Conservation (phyloP, 1,140 invertebrate species). For the Zaprionus ornatus region DNA sequence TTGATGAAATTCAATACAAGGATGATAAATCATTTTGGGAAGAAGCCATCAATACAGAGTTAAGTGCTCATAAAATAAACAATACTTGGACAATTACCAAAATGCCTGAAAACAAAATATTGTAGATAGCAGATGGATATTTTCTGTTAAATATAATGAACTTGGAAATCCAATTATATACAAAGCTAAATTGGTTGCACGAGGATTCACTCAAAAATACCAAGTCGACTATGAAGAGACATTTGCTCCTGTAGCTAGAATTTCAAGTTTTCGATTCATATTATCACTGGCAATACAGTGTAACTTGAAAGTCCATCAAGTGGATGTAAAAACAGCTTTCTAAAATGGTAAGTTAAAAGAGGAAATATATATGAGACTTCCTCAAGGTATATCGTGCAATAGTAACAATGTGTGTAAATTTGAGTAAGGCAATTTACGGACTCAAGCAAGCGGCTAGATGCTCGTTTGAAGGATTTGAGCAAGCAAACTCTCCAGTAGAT, state of each 20-base stretch:
- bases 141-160: conserved; percentile 26
- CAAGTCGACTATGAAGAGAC: conserved; percentile 78
- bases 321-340: conserved; percentile 83
- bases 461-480: conserved; percentile 13
- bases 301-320: conserved; percentile 68
- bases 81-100: background rate
- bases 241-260: conserved; percentile 31
- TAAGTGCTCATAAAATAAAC: conserved; percentile 10
- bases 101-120: no score
- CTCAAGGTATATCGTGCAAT: conserved; percentile 61
- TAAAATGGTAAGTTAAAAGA: conserved; percentile 82
- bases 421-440: conserved; percentile 48
- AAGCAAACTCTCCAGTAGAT: conserved; percentile 61
- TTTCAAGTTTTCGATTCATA: conserved; percentile 31
- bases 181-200: conserved; percentile 83
- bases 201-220: conserved; percentile 81
- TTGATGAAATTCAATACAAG: conserved; percentile 63
- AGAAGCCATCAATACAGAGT: conserved; percentile 49
- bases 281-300: conserved; percentile 43
- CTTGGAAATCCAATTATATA: conserved; percentile 36
- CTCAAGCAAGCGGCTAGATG: conserved; percentile 21
- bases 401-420: no score
- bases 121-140: background rate
- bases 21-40: conserved; percentile 71
- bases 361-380: conserved; percentile 78